These are phyloP conservation scores for Tragelaphus strepsiceros DNA, from an alignment of 2,113 vertebrate species.

Conservation along the genomic window DNA sequence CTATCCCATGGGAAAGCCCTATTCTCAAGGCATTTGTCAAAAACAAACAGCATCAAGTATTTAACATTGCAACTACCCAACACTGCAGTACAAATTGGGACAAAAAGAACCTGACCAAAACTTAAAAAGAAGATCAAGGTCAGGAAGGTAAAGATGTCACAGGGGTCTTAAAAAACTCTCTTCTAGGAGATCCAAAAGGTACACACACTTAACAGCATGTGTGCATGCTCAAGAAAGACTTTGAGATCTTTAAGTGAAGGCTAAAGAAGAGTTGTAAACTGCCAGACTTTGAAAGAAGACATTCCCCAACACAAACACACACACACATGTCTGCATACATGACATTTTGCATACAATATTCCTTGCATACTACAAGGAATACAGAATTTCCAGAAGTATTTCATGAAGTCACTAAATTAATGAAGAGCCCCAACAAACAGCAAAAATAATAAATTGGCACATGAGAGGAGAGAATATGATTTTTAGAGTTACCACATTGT, in stretches of 20 bases:
- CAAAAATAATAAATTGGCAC: background rate
- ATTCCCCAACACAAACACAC: background rate
- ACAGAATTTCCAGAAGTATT: background rate
- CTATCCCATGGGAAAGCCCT: background rate
- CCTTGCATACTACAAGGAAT: background rate
- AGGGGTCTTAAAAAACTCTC: background rate
- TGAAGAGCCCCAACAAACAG: background rate
- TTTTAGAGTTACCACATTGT: background rate
- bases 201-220: background rate
- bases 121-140: background rate
- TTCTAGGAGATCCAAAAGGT: background rate
- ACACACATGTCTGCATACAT: fast-evolving
- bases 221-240: background rate
- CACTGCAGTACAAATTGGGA: background rate
- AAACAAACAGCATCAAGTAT: background rate
- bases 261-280: background rate
- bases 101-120: background rate
- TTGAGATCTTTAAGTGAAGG: background rate
- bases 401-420: background rate
- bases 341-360: background rate
- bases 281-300: background rate
- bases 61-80: background rate
- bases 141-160: background rate
- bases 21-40: background rate
- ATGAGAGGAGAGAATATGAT: background rate